These are phyloP conservation scores for Drosophila mayri DNA, from an alignment of 1,140 invertebrate species.

Conservation along the genomic window DNA sequence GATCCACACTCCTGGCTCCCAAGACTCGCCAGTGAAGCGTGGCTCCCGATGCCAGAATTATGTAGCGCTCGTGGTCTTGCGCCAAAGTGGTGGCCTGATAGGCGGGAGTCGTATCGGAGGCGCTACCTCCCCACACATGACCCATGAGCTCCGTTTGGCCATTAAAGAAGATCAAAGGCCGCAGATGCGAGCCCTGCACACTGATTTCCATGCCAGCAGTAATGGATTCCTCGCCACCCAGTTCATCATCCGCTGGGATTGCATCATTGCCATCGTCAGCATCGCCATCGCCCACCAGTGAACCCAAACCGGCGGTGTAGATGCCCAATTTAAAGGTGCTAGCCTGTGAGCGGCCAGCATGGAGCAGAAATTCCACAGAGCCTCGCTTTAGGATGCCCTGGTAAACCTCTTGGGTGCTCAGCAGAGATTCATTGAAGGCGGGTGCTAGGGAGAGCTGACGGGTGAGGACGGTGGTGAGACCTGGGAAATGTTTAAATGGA, in stretches of 20 bases:
- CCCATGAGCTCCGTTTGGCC: constrained; percentile 95
- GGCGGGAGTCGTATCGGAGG: constrained; percentile 92
- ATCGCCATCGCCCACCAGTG: constrained; percentile 87
- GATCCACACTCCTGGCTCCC: constrained; percentile 92
- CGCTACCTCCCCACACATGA: constrained; percentile 94
- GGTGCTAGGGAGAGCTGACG: constrained; percentile 87
- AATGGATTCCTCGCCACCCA: constrained; percentile 86
- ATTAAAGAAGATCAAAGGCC: constrained; percentile 94
- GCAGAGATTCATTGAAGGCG: constrained; percentile 89
- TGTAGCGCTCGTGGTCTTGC: constrained; percentile 90
- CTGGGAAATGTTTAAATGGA: constrained; percentile 26
- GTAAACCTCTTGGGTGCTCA: constrained; percentile 91
- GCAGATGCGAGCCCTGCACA: constrained; percentile 91
- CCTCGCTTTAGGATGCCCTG: constrained; percentile 91
- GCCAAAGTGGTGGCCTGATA: constrained; percentile 91
- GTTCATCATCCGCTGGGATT: constrained; percentile 86
- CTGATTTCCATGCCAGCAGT: constrained; percentile 95
- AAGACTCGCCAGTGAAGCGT: constrained; percentile 89
- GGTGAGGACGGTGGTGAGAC: constrained; percentile 90
- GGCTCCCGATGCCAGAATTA: constrained; percentile 91
- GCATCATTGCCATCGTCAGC: constrained; percentile 84
- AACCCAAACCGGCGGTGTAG: constrained; percentile 91
- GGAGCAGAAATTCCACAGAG: constrained; percentile 89
- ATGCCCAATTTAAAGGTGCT: constrained; percentile 89
- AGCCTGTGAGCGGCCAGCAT: constrained; percentile 86